A percentile compares a stretch with the other conserved stretches of the same genome.
These are phyloP conservation scores for Radopholus similis DNA, from an alignment of 1,140 invertebrate species.

Conservation along the genomic window DNA sequence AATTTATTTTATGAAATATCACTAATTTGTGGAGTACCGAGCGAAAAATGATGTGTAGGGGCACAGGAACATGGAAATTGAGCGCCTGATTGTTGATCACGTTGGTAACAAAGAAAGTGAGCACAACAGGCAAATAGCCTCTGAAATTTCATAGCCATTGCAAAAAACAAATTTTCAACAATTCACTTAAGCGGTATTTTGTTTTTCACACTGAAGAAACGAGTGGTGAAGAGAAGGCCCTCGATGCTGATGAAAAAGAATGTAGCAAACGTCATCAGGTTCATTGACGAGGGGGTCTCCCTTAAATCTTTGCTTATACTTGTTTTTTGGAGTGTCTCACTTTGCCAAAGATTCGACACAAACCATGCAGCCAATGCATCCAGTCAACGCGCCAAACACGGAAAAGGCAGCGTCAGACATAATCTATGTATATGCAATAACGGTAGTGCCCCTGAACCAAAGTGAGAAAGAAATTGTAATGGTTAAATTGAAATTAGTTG, in stretches of 20 bases:
- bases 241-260: conserved; percentile 84
- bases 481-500: too few species aligned
- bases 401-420: conserved; percentile 44
- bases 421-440: too few species aligned
- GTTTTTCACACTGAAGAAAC: conserved; percentile 75
- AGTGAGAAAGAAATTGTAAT: too few species aligned
- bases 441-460: too few species aligned
- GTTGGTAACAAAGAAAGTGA: conserved; percentile 85
- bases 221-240: conserved; percentile 83
- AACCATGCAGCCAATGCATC: conserved; percentile 57
- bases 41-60: conserved; percentile 96
- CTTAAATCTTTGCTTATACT: conserved; percentile 64
- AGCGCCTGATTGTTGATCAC: conserved; percentile 94
- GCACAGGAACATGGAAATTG: conserved; percentile 93
- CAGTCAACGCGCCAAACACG: conserved; percentile 46
- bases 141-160: conserved; percentile 65
- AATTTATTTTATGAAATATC: conserved; percentile 44
- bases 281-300: conserved; percentile 82
- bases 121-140: conserved; percentile 78
- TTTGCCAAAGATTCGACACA: conserved; percentile 56
- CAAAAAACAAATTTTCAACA: conserved; percentile 22
- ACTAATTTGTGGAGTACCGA: conserved; percentile 69
- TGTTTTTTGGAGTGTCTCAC: conserved; percentile 20
- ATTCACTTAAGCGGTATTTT: conserved; percentile 65
- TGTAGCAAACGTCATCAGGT: conserved; percentile 86